Base-by-base conservation (phyloP, 1,140 invertebrate genomes). In the Ceratosolen solmsi region DNA sequence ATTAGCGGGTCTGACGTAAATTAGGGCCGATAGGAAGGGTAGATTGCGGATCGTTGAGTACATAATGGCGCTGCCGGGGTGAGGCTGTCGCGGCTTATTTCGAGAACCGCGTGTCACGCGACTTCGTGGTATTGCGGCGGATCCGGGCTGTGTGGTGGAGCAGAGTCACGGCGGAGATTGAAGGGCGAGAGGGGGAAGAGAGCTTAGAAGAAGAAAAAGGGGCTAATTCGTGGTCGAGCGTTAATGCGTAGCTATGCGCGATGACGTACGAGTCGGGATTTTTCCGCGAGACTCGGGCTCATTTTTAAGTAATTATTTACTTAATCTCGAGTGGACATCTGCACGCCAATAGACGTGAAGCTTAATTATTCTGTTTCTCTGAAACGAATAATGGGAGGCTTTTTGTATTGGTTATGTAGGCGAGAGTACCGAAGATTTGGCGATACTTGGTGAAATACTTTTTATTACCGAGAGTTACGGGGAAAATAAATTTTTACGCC, bases 11-110 rank as follows among this genome's bases (percentile, higher is more conserved):
- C 70, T 88, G 89, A 90, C 89, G 91, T 91, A 91, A 91, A 91
- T 91, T 91, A 91, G 89, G 87, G 86, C 87, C 89, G 90, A 91
- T 91, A 89, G 88, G 89, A 89, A 89, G 90, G 89, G 90, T 91
- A 91, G 90, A 91, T 91, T 91, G 89, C 84, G 88, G 86, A 90
- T 89, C 89, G 89, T 88, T 91, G 87, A 90, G 87, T 89, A 87
- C 89, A 88, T 89, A 90, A 89, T 86, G 86, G 87, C 86, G 46
- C 15, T 27, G 11, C 85, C 80, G 84, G 84, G 85, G 83, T 84
- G n/a, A n/a, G 73, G 51, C 11, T 5, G 20, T 11, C 38, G 56
- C 71, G 79, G 54, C 79, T 81, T 75, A 74, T 81, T 68, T 75
- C 33, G 72, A 75, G 46, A 81, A 75, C 58, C n/a, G 72, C 46